These are phyloP conservation scores for Pomatostomus ruficeps DNA, from an alignment of 2,113 vertebrate species.

Conservation along the genomic window DNA sequence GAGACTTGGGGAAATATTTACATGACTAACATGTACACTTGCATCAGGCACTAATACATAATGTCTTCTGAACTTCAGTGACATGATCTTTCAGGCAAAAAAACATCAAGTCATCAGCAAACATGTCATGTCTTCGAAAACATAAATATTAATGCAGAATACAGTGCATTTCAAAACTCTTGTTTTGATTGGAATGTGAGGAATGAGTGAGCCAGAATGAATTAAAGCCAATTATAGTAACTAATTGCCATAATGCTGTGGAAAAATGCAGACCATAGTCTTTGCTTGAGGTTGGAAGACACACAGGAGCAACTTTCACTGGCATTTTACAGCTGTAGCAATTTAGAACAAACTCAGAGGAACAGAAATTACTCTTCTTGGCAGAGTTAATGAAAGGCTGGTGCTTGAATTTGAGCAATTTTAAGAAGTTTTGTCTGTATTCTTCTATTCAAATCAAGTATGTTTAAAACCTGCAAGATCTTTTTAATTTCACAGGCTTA, in stretches of 20 bases:
- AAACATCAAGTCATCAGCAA: not conserved
- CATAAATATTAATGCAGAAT: not conserved
- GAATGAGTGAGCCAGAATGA: not conserved
- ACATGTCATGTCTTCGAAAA: not conserved
- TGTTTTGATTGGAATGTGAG: slow-evolving; percentile 5
- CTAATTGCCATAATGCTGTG: not conserved
- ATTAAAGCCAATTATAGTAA: slow-evolving; percentile 1
- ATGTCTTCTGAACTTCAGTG: not conserved
- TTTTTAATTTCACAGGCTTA: not conserved
- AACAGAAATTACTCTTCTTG: not conserved
- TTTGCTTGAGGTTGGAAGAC: not conserved
- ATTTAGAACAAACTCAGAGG: not conserved
- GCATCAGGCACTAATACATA: not conserved
- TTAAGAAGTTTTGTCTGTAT: not conserved
- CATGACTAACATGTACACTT: not conserved
- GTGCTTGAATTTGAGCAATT: not conserved
- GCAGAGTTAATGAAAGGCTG: not conserved
- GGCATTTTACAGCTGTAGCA: not conserved
- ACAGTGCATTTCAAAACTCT: not conserved
- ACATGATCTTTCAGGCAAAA: not conserved
- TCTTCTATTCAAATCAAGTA: not conserved
- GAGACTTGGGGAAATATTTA: not conserved
- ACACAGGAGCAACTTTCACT: not conserved
- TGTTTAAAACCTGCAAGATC: not conserved
- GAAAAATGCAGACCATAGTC: not conserved